Percentiles rank a stretch among this genome's conserved stretches.
These are phyloP conservation scores for Brachycybe producta DNA, from an alignment of 2,888 invertebrate genomes.

Conservation along the genomic window DNA sequence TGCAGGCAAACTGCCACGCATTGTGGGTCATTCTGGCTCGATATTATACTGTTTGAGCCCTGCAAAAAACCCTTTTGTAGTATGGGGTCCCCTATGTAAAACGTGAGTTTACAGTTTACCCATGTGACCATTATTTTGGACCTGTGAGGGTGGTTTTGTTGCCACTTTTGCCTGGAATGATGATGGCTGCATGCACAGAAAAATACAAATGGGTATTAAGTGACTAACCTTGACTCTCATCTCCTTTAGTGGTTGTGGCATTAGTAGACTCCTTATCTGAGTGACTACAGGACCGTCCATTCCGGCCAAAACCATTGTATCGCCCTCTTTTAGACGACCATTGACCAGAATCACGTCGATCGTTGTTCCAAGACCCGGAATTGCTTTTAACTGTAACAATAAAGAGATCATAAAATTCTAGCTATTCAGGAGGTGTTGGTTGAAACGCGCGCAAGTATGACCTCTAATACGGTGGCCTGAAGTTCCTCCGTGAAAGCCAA, in stretches of 20 bases:
- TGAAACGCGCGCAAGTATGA: constrained; percentile 1
- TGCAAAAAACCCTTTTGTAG: too few relatives aligned
- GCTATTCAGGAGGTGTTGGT: too few relatives aligned
- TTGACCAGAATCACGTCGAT: constrained; percentile 98
- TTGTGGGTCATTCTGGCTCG: too few relatives aligned
- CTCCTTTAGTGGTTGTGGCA: constrained; percentile 97
- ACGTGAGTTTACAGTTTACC: too few relatives aligned
- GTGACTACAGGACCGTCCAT: constrained; percentile 97
- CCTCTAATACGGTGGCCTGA: constrained; percentile 46
- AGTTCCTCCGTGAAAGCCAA: constrained; percentile 86
- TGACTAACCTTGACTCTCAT: constrained; percentile 71
- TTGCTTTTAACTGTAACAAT: constrained; percentile 73
- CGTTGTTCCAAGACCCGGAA: constrained; percentile 92
- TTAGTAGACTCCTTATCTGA: constrained; percentile 86
- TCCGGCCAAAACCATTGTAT: constrained; percentile 88
- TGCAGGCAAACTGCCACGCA: too few relatives aligned
- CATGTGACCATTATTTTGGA: too few relatives aligned
- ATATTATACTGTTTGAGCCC: too few relatives aligned
- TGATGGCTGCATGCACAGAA: too few relatives aligned
- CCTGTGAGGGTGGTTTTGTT: too few relatives aligned
- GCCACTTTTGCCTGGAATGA: too few relatives aligned
- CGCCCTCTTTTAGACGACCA: constrained; percentile 82
- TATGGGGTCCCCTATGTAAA: too few relatives aligned
- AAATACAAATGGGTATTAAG: too few relatives aligned
- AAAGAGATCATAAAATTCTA: constrained; percentile 7